Evolutionary conservation across 2,888 invertebrate species (phyloP).

Genomic region (Vannuccia rotundouncinata): DNA sequence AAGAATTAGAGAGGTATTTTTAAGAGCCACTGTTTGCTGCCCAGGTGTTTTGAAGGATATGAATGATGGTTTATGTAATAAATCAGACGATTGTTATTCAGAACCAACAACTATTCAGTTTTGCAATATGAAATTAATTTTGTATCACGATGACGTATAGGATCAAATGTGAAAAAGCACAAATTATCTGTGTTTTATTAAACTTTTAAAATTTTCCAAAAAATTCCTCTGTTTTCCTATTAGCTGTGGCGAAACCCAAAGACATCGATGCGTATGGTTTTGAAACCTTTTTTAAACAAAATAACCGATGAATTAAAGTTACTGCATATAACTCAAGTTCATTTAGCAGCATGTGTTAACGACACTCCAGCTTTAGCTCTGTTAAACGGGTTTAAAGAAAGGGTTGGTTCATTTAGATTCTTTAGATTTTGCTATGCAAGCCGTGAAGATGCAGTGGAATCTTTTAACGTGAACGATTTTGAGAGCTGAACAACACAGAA

Average conservation of each 20-base stretch:
- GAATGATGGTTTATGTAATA: too few relatives aligned
- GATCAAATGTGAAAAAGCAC: not conserved
- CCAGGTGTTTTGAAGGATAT: too few relatives aligned
- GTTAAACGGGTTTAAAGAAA: not conserved
- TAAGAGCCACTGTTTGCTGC: too few relatives aligned
- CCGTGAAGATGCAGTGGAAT: not conserved
- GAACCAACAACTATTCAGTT: too few relatives aligned
- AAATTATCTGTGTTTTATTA: not conserved
- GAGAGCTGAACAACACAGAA: not conserved
- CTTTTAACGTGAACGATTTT: not conserved
- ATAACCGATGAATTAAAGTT: not conserved
- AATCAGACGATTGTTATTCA: too few relatives aligned
- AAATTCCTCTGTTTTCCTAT: too few relatives aligned
- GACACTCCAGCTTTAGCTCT: not conserved
- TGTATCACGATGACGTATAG: not conserved
- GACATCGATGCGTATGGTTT: too few relatives aligned
- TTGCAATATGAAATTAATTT: not conserved
- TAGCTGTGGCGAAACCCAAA: too few relatives aligned
- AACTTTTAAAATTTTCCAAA: too few relatives aligned
- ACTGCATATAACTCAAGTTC: not conserved
- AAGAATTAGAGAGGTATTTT: too few relatives aligned
- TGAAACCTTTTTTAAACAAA: not conserved
- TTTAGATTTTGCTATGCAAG: not conserved
- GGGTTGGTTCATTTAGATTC: not conserved
- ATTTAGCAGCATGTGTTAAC: not conserved